Percentiles rank a stretch among this genome's conserved stretches.
These are phyloP conservation scores for Apodemia zela DNA, from an alignment of 2,888 invertebrate species.

Conservation along the genomic window DNA sequence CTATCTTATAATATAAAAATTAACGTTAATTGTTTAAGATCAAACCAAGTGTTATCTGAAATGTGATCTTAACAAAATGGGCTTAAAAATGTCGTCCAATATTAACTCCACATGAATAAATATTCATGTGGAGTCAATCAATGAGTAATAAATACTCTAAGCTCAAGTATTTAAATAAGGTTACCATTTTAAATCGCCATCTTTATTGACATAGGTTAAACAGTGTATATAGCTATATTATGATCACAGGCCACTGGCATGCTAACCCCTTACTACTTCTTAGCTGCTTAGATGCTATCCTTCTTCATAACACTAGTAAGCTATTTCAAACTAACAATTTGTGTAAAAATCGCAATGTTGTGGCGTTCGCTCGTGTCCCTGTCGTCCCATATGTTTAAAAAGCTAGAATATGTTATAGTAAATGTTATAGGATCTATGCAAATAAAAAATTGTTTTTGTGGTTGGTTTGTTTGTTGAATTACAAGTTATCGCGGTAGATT, in stretches of 20 bases:
- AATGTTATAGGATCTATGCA: not conserved
- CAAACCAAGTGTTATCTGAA: no score
- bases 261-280: conserved; percentile 22
- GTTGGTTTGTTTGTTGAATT: conserved; percentile 1
- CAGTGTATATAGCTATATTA: not conserved
- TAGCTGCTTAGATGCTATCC: not conserved
- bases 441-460: not conserved
- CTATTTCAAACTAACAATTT: conserved; percentile 28
- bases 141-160: no score
- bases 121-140: no score
- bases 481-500: not conserved
- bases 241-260: conserved; percentile 22
- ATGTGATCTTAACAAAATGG: no score
- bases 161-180: no score
- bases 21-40: no score
- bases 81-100: no score
- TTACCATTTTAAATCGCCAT: no score
- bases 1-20: no score
- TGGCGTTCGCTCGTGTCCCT: conserved; percentile 74
- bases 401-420: not conserved
- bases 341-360: conserved; percentile 56
- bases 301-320: conserved; percentile 14
- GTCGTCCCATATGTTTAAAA: conserved; percentile 31
- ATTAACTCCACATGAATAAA: no score
- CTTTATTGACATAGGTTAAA: conserved; percentile 1